Evolutionary conservation across 2,113 vertebrate genomes (phyloP).

Genomic region (Prunella fulvescens): DNA sequence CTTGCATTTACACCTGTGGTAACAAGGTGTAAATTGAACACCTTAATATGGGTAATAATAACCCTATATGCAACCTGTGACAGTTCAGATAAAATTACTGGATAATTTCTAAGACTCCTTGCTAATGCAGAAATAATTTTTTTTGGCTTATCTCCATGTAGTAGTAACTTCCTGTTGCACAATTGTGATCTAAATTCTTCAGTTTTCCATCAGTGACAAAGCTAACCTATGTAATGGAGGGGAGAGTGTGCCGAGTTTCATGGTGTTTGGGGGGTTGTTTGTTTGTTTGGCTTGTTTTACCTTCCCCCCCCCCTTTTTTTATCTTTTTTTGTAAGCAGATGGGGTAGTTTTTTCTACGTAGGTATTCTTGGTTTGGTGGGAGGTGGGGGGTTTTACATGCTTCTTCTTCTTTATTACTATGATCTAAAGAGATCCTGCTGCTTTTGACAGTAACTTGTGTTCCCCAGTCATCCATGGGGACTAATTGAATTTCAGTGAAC

Average conservation of each 20-base stretch:
- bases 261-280: neutral
- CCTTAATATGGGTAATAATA: neutral
- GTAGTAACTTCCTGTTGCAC: neutral
- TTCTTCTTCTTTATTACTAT: neutral
- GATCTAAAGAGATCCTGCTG: neutral
- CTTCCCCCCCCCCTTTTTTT: accelerated
- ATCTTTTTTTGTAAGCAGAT: neutral
- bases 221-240: neutral
- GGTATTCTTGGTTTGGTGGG: neutral
- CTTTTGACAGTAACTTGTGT: neutral
- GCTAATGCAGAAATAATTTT: neutral
- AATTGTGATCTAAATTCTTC: neutral
- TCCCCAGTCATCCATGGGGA: neutral
- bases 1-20: neutral
- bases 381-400: accelerated
- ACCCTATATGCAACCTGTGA: neutral
- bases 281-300: neutral
- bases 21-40: neutral
- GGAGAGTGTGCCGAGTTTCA: accelerated
- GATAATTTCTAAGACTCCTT: neutral
- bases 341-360: neutral
- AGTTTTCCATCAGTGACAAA: neutral
- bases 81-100: neutral
- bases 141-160: neutral
- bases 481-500: neutral